These are phyloP conservation scores for Andrena dorsata DNA, from an alignment of 2,888 invertebrate genomes.

Conservation along the genomic window DNA sequence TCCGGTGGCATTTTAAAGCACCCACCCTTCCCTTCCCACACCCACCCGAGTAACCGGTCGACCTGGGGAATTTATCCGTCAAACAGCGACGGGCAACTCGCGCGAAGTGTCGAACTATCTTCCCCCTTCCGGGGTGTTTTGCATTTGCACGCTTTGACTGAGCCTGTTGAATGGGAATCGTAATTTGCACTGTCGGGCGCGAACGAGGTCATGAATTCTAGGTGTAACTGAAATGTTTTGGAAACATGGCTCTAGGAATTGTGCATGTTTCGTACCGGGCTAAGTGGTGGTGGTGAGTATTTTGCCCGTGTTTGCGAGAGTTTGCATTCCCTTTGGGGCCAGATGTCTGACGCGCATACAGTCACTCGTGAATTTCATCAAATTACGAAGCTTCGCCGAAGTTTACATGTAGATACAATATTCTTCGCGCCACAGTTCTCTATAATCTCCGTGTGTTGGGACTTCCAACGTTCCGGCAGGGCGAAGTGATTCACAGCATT, in stretches of 20 bases:
- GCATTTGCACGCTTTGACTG: neutral
- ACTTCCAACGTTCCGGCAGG: neutral
- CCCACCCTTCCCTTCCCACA: neutral
- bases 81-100: neutral
- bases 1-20: constrained; percentile 45
- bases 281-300: neutral
- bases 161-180: constrained; percentile 11
- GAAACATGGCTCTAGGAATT: constrained; percentile 5
- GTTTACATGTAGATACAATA: neutral
- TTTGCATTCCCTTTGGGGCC: constrained; percentile 3
- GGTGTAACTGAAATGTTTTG: constrained; percentile 8
- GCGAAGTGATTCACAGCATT: constrained; percentile 10
- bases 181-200: neutral
- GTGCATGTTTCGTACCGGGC: neutral
- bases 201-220: constrained; percentile 1
- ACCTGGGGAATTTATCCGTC: constrained; percentile 38
- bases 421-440: neutral
- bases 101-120: constrained; percentile 5
- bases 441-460: too few relatives aligned
- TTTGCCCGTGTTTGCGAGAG: constrained; percentile 2
- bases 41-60: constrained; percentile 14
- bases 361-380: constrained; percentile 2
- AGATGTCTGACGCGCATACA: neutral
- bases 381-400: neutral
- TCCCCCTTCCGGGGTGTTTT: neutral